Percentiles rank a stretch among this genome's conserved stretches.
These are phyloP conservation scores for Aythya baeri DNA, from an alignment of 2,113 vertebrate species.

Conservation along the genomic window DNA sequence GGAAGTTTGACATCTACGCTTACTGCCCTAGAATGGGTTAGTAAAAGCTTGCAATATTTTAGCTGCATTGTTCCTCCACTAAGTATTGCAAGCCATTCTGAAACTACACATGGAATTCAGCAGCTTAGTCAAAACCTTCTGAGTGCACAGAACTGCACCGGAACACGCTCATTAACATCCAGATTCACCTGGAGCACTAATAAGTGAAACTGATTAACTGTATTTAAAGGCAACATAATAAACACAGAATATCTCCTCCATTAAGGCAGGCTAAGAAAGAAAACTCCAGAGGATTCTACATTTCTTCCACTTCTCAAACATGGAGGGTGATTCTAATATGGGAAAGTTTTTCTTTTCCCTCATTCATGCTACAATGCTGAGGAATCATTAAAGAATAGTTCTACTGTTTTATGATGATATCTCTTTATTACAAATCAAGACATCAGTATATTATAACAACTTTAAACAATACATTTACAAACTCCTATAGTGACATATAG, in stretches of 20 bases:
- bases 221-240: not conserved
- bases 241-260: not conserved
- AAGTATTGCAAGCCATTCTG: not conserved
- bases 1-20: not conserved
- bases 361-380: not conserved
- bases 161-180: not conserved
- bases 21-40: not conserved
- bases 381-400: not conserved
- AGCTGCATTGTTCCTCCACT: not conserved
- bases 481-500: not conserved
- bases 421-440: not conserved
- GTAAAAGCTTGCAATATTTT: not conserved
- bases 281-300: not conserved
- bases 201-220: fast-evolving
- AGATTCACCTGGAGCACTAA: not conserved
- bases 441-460: not conserved
- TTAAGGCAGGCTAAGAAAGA: not conserved
- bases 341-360: not conserved
- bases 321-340: not conserved
- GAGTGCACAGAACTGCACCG: not conserved
- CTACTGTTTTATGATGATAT: not conserved
- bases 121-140: not conserved
- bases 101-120: not conserved
- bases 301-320: not conserved
- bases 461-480: not conserved